These are phyloP conservation scores for Rhopalosiphum padi DNA, from an alignment of 1,140 invertebrate species.

Conservation along the genomic window DNA sequence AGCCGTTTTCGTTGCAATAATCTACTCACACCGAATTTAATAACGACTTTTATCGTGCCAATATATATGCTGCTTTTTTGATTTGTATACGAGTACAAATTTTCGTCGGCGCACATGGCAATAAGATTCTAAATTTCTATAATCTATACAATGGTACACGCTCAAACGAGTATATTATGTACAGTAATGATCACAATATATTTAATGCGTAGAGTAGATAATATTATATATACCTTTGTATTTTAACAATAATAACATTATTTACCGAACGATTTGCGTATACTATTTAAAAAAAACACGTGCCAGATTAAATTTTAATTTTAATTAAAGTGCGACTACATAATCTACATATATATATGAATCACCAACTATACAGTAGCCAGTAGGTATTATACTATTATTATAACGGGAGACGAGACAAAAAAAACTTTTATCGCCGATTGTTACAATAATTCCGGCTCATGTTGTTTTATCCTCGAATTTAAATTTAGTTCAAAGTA, in stretches of 20 bases:
- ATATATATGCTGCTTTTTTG: not conserved
- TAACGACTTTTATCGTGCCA: not conserved
- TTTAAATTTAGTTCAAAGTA: slow-evolving; percentile 20
- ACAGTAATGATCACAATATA: not conserved
- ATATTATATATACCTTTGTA: not conserved
- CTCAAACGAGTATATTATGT: not conserved
- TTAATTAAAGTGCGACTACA: not conserved
- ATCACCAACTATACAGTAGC: not conserved
- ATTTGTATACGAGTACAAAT: no score
- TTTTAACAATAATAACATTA: not conserved
- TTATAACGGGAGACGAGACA: not conserved
- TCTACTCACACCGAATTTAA: not conserved
- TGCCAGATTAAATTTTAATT: not conserved
- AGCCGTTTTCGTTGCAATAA: not conserved
- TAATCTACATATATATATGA: not conserved
- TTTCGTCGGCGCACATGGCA: no score
- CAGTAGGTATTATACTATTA: no score
- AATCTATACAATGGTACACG: no score
- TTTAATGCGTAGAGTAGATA: not conserved
- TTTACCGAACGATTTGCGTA: not conserved
- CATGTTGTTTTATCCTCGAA: not conserved
- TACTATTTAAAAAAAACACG: not conserved
- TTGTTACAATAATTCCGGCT: slow-evolving; percentile 1
- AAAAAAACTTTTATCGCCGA: not conserved
- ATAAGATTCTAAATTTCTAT: not conserved